phyloP scores from a whole-genome alignment of 37 sponge, comb jelly and placozoan genomes.

The Diacarnus erythraeanus region DNA sequence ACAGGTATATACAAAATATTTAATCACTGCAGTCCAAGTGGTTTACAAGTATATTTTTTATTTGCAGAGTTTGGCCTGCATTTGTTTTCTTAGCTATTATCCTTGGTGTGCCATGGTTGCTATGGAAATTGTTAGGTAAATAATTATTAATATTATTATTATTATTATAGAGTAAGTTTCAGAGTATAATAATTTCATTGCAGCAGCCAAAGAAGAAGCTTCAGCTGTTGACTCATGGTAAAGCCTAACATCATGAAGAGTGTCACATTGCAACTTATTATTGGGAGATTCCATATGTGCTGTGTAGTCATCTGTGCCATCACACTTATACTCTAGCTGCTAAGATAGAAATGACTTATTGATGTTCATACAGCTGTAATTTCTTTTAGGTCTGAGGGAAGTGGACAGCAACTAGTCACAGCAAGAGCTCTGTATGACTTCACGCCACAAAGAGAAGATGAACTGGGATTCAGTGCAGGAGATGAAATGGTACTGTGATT shows the following conservation, averaged over 20 bases:
- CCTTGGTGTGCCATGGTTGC: constrained; percentile 77
- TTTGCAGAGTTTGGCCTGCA: constrained; percentile 58
- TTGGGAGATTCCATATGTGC: too few species aligned
- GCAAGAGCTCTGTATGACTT: constrained; percentile 70
- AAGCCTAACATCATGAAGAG: not conserved
- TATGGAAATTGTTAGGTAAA: constrained; percentile 71
- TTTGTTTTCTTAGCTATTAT: constrained; percentile 57
- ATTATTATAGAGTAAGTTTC: too few species aligned
- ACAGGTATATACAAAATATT: not conserved
- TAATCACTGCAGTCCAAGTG: not conserved
- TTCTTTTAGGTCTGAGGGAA: not conserved
- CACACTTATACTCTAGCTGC: too few species aligned
- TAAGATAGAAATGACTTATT: too few species aligned
- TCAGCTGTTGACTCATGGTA: not conserved
- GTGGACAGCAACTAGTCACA: constrained; percentile 23
- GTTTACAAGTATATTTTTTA: too few species aligned
- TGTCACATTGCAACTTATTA: too few species aligned
- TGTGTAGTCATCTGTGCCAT: too few species aligned
- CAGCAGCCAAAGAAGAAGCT: not conserved
- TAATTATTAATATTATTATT: too few species aligned
- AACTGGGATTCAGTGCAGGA: constrained; percentile 62
- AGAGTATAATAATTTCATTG: not conserved
- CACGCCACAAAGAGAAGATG: constrained; percentile 41
- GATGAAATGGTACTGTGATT: constrained; percentile 57
- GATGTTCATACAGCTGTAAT: too few species aligned